These are phyloP conservation scores for Malacoraja senta DNA, from an alignment of 2,797 vertebrate genomes.

Conservation along the genomic window DNA sequence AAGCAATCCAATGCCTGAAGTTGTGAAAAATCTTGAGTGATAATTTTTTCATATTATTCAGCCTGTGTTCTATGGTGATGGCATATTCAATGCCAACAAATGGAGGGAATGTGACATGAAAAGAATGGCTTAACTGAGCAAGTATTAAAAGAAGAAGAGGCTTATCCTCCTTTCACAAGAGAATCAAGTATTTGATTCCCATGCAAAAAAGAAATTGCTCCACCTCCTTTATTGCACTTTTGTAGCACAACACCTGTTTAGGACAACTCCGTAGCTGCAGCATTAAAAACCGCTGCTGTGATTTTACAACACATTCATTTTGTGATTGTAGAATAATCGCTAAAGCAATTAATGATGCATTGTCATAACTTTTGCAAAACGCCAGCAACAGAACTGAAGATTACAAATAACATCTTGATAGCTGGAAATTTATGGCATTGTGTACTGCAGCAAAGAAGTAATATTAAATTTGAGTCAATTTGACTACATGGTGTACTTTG, in stretches of 20 bases:
- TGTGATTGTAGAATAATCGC: neutral
- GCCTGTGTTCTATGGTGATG: neutral
- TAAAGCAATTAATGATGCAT: neutral
- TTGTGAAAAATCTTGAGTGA: neutral
- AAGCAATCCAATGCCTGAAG: neutral
- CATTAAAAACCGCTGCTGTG: neutral
- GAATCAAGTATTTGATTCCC: neutral
- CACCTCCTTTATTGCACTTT: neutral
- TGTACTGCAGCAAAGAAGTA: neutral
- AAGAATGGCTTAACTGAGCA: neutral
- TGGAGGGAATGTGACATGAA: neutral
- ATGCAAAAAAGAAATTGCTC: neutral
- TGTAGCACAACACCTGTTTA: neutral
- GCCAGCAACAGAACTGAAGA: neutral
- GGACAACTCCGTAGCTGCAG: neutral
- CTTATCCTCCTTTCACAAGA: neutral
- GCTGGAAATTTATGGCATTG: neutral
- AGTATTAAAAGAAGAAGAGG: neutral
- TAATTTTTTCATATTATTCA: too few relatives aligned
- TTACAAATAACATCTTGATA: neutral
- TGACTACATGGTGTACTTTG: neutral
- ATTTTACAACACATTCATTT: neutral
- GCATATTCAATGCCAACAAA: neutral
- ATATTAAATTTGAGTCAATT: neutral
- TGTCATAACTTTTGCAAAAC: neutral